phyloP scores from a whole-genome alignment of 2,888 invertebrate species.

The Acleris literana region DNA sequence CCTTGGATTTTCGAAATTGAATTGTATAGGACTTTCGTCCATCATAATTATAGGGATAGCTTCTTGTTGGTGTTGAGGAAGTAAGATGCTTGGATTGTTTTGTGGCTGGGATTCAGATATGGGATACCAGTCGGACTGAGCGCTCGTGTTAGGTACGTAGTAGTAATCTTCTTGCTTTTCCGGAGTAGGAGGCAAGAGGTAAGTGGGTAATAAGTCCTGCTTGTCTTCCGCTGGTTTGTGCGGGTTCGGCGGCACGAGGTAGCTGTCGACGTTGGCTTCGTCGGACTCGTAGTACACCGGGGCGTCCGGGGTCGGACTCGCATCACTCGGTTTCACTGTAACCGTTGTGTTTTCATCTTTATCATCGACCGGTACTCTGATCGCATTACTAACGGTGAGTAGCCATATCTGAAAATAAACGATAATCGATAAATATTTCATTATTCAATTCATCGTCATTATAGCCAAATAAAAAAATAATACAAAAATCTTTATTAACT shows the following conservation, averaged over 20 bases:
- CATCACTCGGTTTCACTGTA: conserved; percentile 39
- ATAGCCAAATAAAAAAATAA: no score
- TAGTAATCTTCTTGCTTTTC: conserved; percentile 56
- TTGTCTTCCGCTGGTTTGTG: conserved; percentile 55
- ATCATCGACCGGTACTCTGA: conserved; percentile 65
- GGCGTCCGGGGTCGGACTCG: conserved; percentile 47
- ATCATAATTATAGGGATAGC: conserved; percentile 49
- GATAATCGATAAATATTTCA: not conserved
- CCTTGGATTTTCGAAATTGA: conserved; percentile 43
- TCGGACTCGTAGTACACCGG: conserved; percentile 62
- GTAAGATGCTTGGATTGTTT: conserved; percentile 41
- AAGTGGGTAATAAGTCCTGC: conserved; percentile 57
- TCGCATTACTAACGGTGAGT: conserved; percentile 52
- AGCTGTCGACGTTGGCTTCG: conserved; percentile 59
- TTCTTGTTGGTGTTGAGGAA: conserved; percentile 41
- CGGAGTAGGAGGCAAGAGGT: conserved; percentile 65
- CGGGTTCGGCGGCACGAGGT: conserved; percentile 63
- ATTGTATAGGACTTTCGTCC: conserved; percentile 40
- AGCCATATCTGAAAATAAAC: conserved; percentile 61
- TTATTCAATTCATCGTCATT: no score
- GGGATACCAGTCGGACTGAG: conserved; percentile 75
- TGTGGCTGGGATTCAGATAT: conserved; percentile 53
- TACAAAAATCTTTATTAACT: no score
- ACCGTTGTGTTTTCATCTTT: conserved; percentile 49
- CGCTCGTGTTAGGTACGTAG: conserved; percentile 56